Base-by-base conservation (phyloP, 2,113 vertebrate species). In the Marcusenius ussheri region DNA sequence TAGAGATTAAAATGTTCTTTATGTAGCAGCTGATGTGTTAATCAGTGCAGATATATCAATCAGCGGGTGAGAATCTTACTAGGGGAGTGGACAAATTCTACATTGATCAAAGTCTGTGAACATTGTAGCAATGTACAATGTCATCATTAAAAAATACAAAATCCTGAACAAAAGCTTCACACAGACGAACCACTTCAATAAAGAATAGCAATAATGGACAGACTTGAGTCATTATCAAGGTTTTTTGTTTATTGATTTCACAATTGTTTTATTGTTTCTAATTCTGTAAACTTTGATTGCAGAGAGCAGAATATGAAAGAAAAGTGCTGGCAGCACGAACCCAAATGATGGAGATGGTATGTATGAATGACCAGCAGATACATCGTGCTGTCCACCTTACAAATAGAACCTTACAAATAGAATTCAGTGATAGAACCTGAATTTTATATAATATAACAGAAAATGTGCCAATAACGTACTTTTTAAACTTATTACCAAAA, bases 291-390 rank as follows among this genome's bases (percentile, higher is more conserved):
- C 47, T 90, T 88, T 39, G 85, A 5, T 89, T 93, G 58, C 93
- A 99, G 98, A 97, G 96, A 93, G 96, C 96, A 0, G 88, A 96
- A 50, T 97, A 98, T 66, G 97, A 98, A 89, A 98, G 94, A 93
- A 98, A 95, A 93, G 95, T 98, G 87, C 93, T 99, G 88, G 96
- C 97, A 94, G 94, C 96, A 83, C 96, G 94, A 90, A 97, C 96
- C 90, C 97, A 98, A 91, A 95, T 98, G 83, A 95, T 98, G 93
- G 97, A 98, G 93, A 93, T 99, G 98, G 98, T 99, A 95, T 95
- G 96, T 93, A 91, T 35, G 74, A 21, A 51, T 83, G 10, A 10
- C 1, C 15, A 84, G 45, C 83, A 45, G 80, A 46, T 83, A 1
- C 19, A 45, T 45, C 2, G 9, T 70, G 39, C 15, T 74, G 15